Evolutionary conservation across 2,888 invertebrate species (phyloP).

Genomic region (Laspeyria flexula): DNA sequence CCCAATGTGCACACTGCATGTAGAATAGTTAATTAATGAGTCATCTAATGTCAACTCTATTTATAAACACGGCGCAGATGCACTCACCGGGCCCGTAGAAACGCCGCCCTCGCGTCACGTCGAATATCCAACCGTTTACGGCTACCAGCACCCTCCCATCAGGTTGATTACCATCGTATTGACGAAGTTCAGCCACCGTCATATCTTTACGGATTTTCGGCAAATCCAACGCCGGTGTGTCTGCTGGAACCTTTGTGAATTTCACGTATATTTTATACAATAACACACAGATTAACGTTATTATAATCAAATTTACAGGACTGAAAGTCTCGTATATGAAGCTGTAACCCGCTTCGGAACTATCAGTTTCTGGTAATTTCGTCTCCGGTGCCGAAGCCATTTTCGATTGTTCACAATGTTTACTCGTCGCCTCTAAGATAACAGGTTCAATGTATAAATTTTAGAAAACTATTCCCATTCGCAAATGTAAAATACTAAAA

Average conservation of each 20-base stretch:
- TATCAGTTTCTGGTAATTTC: conserved; percentile 58
- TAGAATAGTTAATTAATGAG: conserved; percentile 53
- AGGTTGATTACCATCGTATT: conserved; percentile 94
- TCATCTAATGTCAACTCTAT: conserved; percentile 65
- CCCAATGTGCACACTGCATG: conserved; percentile 51
- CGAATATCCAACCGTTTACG: conserved; percentile 97
- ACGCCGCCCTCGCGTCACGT: conserved; percentile 95
- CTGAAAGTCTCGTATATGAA: conserved; percentile 85
- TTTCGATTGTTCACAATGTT: conserved; percentile 35
- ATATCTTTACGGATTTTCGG: conserved; percentile 96
- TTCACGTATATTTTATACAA: conserved; percentile 88
- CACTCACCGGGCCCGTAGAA: conserved; percentile 97
- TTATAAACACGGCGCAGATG: conserved; percentile 64
- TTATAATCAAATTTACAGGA: conserved; percentile 88
- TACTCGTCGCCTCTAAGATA: conserved; percentile 33
- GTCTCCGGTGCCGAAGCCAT: conserved; percentile 71
- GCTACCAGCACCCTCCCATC: conserved; percentile 96
- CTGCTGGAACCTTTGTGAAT: conserved; percentile 59
- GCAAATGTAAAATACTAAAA: conserved; percentile 57
- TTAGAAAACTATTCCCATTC: conserved; percentile 50
- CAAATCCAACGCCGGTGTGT: conserved; percentile 72
- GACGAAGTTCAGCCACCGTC: conserved; percentile 93
- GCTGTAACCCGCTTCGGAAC: conserved; percentile 55
- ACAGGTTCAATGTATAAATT: conserved; percentile 53
- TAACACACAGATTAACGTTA: conserved; percentile 87